phyloP scores from a whole-genome alignment of 2,797 vertebrate species.

The Oreochromis grahami region DNA sequence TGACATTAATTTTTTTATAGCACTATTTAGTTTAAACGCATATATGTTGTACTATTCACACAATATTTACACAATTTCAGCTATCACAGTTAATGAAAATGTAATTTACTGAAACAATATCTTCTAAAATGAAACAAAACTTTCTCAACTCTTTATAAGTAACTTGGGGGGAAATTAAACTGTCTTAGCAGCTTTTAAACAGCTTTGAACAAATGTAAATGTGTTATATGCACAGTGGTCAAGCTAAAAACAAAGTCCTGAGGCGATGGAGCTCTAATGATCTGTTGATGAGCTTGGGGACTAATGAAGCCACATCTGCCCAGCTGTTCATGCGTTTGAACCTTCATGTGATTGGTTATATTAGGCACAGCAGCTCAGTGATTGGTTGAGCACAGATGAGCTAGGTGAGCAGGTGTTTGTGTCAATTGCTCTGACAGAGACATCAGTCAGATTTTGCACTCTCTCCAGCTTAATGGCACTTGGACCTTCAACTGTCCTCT shows the following conservation, averaged over 20 bases:
- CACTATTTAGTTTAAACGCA: background rate
- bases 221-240: background rate
- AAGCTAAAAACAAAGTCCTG: background rate
- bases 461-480: constrained; percentile 26
- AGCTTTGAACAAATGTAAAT: background rate
- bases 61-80: background rate
- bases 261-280: constrained; percentile 13
- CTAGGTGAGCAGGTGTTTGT: constrained; percentile 58
- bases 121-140: background rate
- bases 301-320: constrained; percentile 33
- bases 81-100: background rate
- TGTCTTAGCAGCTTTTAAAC: background rate
- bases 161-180: background rate
- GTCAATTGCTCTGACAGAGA: constrained; percentile 39
- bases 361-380: background rate
- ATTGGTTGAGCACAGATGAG: constrained; percentile 24
- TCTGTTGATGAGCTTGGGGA: background rate
- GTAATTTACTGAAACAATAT: background rate
- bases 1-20: background rate
- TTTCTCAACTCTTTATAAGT: background rate
- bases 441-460: constrained; percentile 58
- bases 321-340: constrained; percentile 18
- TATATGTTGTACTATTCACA: background rate
- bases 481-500: constrained; percentile 71
- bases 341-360: constrained; percentile 11